These are phyloP conservation scores for Hafferia zeledoni DNA, from an alignment of 2,797 vertebrate species.

Conservation along the genomic window DNA sequence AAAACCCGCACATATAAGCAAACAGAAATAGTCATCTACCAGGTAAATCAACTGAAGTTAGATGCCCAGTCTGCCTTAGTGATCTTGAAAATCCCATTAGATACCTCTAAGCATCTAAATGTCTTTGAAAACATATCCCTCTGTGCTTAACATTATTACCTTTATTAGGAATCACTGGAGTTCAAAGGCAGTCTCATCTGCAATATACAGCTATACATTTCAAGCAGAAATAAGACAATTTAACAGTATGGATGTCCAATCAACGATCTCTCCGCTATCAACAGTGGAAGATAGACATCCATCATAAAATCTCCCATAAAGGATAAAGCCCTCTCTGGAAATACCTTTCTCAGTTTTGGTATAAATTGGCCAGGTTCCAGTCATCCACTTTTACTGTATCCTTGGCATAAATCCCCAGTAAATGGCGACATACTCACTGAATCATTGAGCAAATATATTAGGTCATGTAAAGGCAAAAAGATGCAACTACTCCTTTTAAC, in stretches of 20 bases:
- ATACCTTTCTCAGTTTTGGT: neutral
- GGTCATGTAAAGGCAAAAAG: neutral
- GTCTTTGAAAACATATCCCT: neutral
- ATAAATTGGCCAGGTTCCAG: neutral
- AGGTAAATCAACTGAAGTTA: neutral
- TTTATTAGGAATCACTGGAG: neutral
- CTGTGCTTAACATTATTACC: neutral
- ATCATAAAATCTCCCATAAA: conserved; percentile 30
- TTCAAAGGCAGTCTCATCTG: neutral
- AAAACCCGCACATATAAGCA: neutral
- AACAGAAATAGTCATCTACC: neutral
- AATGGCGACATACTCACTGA: neutral
- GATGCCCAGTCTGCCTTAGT: neutral
- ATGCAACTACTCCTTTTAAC: neutral
- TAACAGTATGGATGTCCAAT: neutral
- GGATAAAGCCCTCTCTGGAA: conserved; percentile 9
- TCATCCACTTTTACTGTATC: neutral
- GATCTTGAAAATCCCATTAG: conserved; percentile 2
- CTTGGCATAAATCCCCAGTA: neutral
- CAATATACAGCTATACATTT: neutral
- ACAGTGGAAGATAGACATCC: neutral
- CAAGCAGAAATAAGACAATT: neutral
- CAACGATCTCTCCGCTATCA: neutral
- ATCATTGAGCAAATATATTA: neutral
- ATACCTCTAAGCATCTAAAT: neutral